These are phyloP conservation scores for Drosophila sordidapex DNA, from an alignment of 2,888 invertebrate species.

Conservation along the genomic window DNA sequence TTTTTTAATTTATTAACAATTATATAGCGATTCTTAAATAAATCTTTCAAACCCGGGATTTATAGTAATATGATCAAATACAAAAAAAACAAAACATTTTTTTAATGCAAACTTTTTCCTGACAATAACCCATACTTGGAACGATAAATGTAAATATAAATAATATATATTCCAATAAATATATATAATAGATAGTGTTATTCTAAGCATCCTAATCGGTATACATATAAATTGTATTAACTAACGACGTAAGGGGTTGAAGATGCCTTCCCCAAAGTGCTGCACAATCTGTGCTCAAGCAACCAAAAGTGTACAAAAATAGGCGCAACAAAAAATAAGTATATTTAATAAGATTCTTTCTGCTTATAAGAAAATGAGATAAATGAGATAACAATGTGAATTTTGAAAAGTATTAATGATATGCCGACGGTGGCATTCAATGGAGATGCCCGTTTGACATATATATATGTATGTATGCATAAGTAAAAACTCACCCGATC, in stretches of 20 bases:
- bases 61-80: not conserved
- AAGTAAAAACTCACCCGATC: slow-evolving; percentile 46
- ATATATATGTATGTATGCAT: no score
- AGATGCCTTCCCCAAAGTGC: not conserved
- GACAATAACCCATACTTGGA: not conserved
- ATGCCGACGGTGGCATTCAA: not conserved
- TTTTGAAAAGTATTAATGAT: not conserved
- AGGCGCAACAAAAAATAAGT: not conserved
- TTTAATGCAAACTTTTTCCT: not conserved
- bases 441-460: not conserved
- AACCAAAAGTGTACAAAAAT: not conserved
- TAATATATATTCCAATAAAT: not conserved
- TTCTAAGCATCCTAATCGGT: not conserved
- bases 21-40: not conserved
- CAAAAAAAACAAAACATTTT: not conserved
- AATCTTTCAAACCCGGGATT: not conserved
- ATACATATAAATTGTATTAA: not conserved
- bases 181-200: not conserved
- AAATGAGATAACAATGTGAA: not conserved
- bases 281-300: not conserved
- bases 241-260: not conserved
- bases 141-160: not conserved
- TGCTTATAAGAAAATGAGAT: not conserved
- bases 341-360: not conserved
- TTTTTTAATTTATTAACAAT: not conserved